Evolutionary conservation across 1,140 invertebrate species (phyloP), one percentile per base, ranked within the genome.

Genomic region (Meloidogyne chitwoodi): DNA sequence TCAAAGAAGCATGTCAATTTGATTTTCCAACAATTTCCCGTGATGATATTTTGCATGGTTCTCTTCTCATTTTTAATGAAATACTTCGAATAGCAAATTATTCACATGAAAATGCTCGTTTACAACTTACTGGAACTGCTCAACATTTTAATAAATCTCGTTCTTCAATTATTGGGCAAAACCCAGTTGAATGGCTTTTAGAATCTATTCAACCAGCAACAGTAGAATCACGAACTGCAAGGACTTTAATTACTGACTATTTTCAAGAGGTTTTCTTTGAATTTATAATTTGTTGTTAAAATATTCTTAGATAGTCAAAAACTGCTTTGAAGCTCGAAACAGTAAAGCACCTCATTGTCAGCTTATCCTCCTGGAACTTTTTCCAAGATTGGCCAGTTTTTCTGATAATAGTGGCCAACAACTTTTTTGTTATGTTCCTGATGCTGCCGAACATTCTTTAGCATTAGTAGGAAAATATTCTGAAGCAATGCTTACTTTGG

Each of bases 351-450:
- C 90, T 0, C 92, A 94, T 87, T 93, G 97, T 38, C 94, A 97
- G 83, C 92, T 94, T 84, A 91, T 93, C 0, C 87, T 98, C 12
- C 90, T 98, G 74, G 92, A 92, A 27, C 91, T 98, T 61, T 89
- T 98, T 77, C 96, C 96, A n/a, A 90, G 95, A 71, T 88, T 98
- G n/a, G 94, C 94, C 10, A 94, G 94, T 16, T 96, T 98, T 81
- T 92, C 94, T 87, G 92, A 91, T 72, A 91, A 56, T 1, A 34
- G 19, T 48, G 64, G 78, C 31, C 14, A 26, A 22, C 29, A 64
- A 12, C 75, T 34, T 12, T 70, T 76, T 19, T 31, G 31, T 27
- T 27, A 76, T 48, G 69, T 64, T 0, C 61, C 29, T n/a, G 24
- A 76, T 16, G n/a, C 63, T 29, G 76, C 74, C 16, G 80, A 82